Evolutionary conservation across 2,113 vertebrate species (phyloP), one percentile per base, ranked within the genome.

Genomic region (Poicephalus gulielmi): DNA sequence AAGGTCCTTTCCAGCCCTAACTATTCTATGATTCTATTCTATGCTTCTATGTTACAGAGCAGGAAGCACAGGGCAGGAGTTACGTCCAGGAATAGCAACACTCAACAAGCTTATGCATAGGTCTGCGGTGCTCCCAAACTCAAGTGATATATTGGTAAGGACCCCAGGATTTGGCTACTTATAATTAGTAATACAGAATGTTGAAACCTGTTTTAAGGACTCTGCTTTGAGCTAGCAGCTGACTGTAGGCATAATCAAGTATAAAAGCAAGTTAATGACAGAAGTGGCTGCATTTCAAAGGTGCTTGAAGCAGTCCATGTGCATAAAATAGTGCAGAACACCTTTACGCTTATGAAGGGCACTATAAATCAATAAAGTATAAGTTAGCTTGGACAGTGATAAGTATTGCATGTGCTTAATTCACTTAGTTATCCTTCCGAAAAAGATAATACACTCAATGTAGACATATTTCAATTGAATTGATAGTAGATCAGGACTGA

Each of bases 391-490:
- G 95, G 97, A 96, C 86, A 96, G 96, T 97, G 97, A 96, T 97
- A 98, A 97, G 97, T 97, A 97, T 96, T 97, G 96, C 92, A 82
- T 82, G 94, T 92, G 73, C 86, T 96, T 90, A 96, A 97, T 96
- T 96, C 97, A 97, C 94, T 97, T 96, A 88, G 95, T 64, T 84
- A 95, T 94, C 96, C 96, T 88, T 96, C 97, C 44, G 11, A 96
- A 97, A 96, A 97, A 97, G 94, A 96, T 96, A 97, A 97, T 97
- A 96, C 95, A 90, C 95, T 97, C 96, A 90, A 84, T 92, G 96
- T 94, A 97, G 98, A 97, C 95, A 96, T 97, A 93, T 96, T 97
- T 96, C 98, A 97, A 95, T 94, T 97, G 97, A 96, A 97, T 84
- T 97, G 97, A 97, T 97, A 97, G 96, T 86, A 97, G 97, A 96